These are phyloP conservation scores for Anguilla marmorata DNA, from an alignment of 2,797 vertebrate species.

Conservation along the genomic window DNA sequence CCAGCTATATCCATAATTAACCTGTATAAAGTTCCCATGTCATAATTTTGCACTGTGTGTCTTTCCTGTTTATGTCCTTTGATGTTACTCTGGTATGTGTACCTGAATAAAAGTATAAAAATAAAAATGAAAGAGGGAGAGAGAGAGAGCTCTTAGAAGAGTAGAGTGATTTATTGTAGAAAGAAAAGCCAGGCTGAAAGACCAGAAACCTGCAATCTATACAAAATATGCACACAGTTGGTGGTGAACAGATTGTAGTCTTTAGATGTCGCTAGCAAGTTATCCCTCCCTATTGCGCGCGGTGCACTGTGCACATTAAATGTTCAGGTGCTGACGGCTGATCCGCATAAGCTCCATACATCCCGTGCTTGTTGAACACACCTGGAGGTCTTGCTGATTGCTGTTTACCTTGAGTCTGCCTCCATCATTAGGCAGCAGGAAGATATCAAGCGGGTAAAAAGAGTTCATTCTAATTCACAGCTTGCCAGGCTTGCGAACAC, in stretches of 20 bases:
- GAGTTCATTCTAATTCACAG: constrained; percentile 6
- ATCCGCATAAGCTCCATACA: neutral
- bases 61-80: too few species aligned
- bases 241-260: neutral
- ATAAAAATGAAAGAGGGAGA: too few species aligned
- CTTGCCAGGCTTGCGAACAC: neutral
- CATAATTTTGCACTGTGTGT: too few species aligned
- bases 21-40: too few species aligned
- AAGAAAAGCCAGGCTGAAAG: neutral
- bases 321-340: neutral
- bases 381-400: constrained; percentile 4
- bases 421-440: neutral
- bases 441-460: neutral
- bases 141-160: neutral
- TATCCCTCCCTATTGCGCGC: neutral
- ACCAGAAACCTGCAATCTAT: neutral
- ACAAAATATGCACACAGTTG: neutral
- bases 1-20: too few species aligned
- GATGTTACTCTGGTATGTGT: too few species aligned
- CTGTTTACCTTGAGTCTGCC: neutral
- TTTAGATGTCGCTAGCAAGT: neutral
- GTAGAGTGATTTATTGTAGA: neutral
- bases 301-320: neutral
- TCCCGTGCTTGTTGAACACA: neutral
- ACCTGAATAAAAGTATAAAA: too few species aligned